Evolutionary conservation across 2,888 invertebrate species (phyloP).

Genomic region (Desoria tigrina): DNA sequence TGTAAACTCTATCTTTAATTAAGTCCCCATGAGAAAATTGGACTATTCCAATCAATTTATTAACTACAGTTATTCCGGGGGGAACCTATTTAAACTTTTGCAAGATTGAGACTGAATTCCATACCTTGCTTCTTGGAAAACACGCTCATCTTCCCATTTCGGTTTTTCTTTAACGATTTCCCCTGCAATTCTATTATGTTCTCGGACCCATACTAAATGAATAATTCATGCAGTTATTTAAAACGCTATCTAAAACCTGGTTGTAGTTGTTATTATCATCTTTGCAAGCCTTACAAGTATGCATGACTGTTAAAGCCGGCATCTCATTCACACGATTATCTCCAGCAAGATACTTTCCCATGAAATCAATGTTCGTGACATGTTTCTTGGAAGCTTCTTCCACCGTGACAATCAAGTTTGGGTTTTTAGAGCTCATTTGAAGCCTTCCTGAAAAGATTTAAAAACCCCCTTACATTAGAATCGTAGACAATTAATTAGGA

Average conservation of each 20-base stretch:
- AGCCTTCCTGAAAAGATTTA: conserved; percentile 39
- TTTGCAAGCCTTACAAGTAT: conserved; percentile 36
- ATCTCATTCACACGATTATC: conserved; percentile 53
- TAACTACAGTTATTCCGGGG: no score
- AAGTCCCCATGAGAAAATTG: no score
- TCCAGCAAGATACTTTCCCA: conserved; percentile 52
- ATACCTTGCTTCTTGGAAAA: conserved; percentile 29
- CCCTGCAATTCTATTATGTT: conserved; percentile 35
- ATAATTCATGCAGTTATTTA: no score
- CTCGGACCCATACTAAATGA: conserved; percentile 36
- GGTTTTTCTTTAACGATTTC: conserved; percentile 17
- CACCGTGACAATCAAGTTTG: conserved; percentile 50
- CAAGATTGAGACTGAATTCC: no score
- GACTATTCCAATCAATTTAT: no score
- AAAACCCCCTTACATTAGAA: neutral
- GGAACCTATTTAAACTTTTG: no score
- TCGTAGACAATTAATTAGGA: conserved; percentile 1
- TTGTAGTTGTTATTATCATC: neutral
- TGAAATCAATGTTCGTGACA: conserved; percentile 45
- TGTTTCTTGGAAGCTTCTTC: conserved; percentile 37
- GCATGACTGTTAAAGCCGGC: conserved; percentile 51
- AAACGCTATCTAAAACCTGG: no score
- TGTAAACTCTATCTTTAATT: no score
- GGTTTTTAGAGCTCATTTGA: conserved; percentile 21
- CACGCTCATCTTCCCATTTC: conserved; percentile 22